Evolutionary conservation across 64 coral and sea anemone genomes (phyloP).

Genomic region (Montipora foliosa): DNA sequence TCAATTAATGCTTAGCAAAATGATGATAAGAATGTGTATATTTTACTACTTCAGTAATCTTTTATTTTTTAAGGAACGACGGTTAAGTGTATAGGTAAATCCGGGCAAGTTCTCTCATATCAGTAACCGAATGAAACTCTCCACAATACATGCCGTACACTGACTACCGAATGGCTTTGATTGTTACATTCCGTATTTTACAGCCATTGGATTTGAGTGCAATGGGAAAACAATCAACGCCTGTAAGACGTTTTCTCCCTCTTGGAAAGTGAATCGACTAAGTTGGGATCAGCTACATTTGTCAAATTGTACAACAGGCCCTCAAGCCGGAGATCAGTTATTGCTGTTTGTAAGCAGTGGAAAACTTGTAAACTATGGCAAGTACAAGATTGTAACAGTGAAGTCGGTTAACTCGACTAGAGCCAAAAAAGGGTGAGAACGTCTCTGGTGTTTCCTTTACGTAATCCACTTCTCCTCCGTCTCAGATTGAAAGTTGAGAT

Average conservation of each 20-base stretch:
- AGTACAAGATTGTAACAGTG: not conserved
- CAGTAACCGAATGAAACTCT: too few relatives aligned
- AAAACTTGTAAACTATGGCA: not conserved
- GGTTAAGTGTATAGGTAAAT: too few relatives aligned
- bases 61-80: too few relatives aligned
- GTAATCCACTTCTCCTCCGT: too few relatives aligned
- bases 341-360: slow-evolving; percentile 1
- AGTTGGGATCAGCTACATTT: not conserved
- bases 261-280: not conserved
- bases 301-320: not conserved
- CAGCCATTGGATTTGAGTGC: not conserved
- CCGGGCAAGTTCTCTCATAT: too few relatives aligned
- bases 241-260: not conserved
- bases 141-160: too few relatives aligned
- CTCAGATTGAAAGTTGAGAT: too few relatives aligned
- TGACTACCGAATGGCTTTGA: too few relatives aligned
- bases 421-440: not conserved
- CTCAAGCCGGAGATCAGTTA: not conserved
- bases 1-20: too few relatives aligned
- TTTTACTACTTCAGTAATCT: too few relatives aligned
- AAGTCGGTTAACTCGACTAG: not conserved
- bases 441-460: too few relatives aligned
- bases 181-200: not conserved
- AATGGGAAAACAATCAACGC: not conserved
- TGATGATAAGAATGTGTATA: too few relatives aligned